A percentile compares a stretch with the other conserved stretches of the same genome.
phyloP scores from a whole-genome alignment of 2,113 vertebrate genomes.

The Coregonus clupeaformis region DNA sequence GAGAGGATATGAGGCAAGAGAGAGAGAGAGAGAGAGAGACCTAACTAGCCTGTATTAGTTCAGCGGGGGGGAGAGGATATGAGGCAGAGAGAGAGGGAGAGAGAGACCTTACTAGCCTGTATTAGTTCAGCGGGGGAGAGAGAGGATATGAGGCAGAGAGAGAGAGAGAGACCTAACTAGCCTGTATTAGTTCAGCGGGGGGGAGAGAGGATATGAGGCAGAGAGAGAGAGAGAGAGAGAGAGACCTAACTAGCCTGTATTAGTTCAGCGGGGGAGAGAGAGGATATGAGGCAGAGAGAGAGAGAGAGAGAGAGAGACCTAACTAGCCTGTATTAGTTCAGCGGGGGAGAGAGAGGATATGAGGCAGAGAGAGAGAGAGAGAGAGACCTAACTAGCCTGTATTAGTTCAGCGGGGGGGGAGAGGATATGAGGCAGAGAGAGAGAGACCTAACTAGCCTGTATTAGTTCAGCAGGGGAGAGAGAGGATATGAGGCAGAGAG shows the following conservation, averaged over 20 bases:
- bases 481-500: conserved; percentile 2
- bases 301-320: neutral
- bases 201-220: conserved; percentile 5
- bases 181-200: neutral
- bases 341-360: neutral
- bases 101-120: neutral
- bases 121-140: neutral
- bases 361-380: neutral
- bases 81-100: neutral
- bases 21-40: neutral
- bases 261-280: neutral
- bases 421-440: neutral
- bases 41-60: neutral
- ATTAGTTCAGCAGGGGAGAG: neutral
- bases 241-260: neutral
- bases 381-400: neutral
- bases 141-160: conserved; percentile 2
- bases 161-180: neutral
- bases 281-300: conserved; percentile 6
- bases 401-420: neutral
- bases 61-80: neutral
- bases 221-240: neutral
- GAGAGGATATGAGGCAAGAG: conserved; percentile 23
- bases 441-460: neutral
- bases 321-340: no score